A percentile compares a stretch with the other conserved stretches of the same genome.
Evolutionary conservation across 2,888 invertebrate species (phyloP).

Genomic region (Ophion costatus): DNA sequence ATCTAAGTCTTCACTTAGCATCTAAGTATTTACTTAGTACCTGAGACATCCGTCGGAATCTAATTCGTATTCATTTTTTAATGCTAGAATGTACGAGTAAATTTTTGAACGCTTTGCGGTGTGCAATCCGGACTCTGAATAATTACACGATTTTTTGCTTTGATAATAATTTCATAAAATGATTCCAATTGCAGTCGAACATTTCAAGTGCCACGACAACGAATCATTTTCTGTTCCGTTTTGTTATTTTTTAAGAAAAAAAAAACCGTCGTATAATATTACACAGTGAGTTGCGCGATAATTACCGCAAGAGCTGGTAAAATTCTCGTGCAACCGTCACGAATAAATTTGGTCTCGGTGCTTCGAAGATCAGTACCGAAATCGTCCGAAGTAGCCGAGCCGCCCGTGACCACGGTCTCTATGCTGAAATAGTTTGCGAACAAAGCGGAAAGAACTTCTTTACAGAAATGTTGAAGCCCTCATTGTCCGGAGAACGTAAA

Average conservation of each 20-base stretch:
- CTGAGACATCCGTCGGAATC: no score
- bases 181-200: no score
- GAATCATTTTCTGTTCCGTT: neutral
- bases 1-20: no score
- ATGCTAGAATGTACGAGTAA: no score
- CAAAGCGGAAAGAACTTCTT: neutral
- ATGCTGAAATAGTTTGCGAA: constrained; percentile 82
- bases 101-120: no score
- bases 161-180: no score
- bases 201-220: neutral
- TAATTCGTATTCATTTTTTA: no score
- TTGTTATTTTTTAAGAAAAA: neutral
- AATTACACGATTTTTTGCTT: no score
- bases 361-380: constrained; percentile 85
- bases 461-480: neutral
- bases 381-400: constrained; percentile 89
- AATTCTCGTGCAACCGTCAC: constrained; percentile 86
- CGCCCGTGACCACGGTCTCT: constrained; percentile 89
- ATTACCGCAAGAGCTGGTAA: constrained; percentile 87
- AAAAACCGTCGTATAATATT: neutral
- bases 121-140: no score
- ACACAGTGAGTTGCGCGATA: neutral
- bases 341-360: constrained; percentile 87
- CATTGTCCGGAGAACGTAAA: neutral
- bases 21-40: no score